Conservation (phyloP, 2,888 invertebrate species). For the Microdon myrmicae region DNA sequence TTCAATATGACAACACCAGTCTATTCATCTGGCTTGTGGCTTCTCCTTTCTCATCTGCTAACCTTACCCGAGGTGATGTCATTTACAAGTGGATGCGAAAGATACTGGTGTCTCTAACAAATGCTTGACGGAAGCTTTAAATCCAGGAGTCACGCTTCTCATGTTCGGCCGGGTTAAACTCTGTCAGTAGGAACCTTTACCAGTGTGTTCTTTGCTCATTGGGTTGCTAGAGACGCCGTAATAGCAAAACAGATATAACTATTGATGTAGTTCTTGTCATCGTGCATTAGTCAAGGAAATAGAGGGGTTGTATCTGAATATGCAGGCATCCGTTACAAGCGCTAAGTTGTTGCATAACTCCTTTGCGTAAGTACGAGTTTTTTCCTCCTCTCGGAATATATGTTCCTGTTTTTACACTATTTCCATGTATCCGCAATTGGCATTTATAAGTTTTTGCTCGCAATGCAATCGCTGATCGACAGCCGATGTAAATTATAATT, state of each 20-base stretch:
- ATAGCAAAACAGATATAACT: slow-evolving; percentile 10
- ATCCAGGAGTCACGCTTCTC: slow-evolving; percentile 49
- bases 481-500: too few relatives aligned
- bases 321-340: slow-evolving; percentile 10
- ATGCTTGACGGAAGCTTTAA: slow-evolving; percentile 38
- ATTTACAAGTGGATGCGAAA: slow-evolving; percentile 18
- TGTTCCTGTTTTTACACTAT: neutral
- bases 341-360: slow-evolving; percentile 40
- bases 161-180: slow-evolving; percentile 34
- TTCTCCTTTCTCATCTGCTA: too few relatives aligned
- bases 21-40: too few relatives aligned
- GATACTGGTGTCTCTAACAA: slow-evolving; percentile 1
- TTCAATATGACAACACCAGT: slow-evolving; percentile 30
- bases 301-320: slow-evolving; percentile 20
- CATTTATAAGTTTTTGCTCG: too few relatives aligned
- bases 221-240: slow-evolving; percentile 1
- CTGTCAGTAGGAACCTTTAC: slow-evolving; percentile 9
- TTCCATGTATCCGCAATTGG: neutral
- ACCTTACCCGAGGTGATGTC: too few relatives aligned
- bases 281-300: slow-evolving; percentile 25
- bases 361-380: slow-evolving; percentile 7
- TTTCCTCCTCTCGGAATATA: neutral
- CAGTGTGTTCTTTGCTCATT: slow-evolving; percentile 4
- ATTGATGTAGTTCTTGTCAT: slow-evolving; percentile 1
- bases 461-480: too few relatives aligned